Conservation (phyloP, 1,140 invertebrate genomes). For the Zaprionus camerounensis region DNA sequence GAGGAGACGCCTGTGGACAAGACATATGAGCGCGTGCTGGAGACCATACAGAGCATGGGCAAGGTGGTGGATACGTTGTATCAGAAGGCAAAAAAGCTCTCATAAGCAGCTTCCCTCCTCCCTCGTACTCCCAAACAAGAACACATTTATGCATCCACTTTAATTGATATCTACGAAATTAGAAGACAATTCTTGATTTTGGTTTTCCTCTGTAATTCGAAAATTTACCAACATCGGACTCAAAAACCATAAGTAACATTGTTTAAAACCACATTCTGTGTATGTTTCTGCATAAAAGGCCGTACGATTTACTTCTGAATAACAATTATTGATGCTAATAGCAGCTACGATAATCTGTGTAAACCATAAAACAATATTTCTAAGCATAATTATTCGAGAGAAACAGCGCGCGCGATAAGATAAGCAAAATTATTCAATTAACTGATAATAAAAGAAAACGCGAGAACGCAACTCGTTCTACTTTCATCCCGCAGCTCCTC, state of each 20-base stretch:
- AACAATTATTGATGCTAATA: constrained; percentile 44
- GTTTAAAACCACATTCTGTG: constrained; percentile 37
- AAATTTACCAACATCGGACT: constrained; percentile 15
- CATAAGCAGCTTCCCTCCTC: constrained; percentile 87
- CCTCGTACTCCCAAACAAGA: too few relatives aligned
- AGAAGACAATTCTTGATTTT: constrained; percentile 59
- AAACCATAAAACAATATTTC: constrained; percentile 60
- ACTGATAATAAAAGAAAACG: constrained; percentile 60
- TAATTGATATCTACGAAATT: constrained; percentile 66
- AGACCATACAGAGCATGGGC: constrained; percentile 99
- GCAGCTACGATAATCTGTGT: constrained; percentile 51
- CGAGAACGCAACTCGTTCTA: constrained; percentile 12
- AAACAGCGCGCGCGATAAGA: constrained; percentile 57
- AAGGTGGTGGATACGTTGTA: constrained; percentile 99
- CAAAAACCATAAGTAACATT: constrained; percentile 35
- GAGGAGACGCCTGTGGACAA: constrained; percentile 97
- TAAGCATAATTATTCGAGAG: constrained; percentile 69
- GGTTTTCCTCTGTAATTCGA: constrained; percentile 42
- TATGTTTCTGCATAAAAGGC: constrained; percentile 53
- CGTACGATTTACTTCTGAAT: constrained; percentile 42
- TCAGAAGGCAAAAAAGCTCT: constrained; percentile 99
- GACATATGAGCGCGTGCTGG: constrained; percentile 98
- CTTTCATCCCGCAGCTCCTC: not conserved
- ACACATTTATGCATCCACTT: constrained; percentile 34
- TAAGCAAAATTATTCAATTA: constrained; percentile 77